Percentiles rank a stretch among this genome's conserved stretches.
phyloP scores from a whole-genome alignment of 1,140 invertebrate species.

The Oryctes rhinoceros region DNA sequence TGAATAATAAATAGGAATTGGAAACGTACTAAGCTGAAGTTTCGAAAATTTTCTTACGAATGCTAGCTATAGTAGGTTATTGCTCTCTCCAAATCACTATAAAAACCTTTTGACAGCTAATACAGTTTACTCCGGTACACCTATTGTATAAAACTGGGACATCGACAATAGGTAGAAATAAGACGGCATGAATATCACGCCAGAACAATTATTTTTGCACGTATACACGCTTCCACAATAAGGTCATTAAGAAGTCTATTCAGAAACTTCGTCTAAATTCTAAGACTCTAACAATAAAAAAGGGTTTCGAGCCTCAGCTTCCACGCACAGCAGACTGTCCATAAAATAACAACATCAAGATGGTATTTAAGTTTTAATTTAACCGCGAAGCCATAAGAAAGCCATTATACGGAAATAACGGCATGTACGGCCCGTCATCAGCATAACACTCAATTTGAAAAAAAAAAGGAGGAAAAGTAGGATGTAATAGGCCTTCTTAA shows the following conservation, averaged over 20 bases:
- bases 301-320: not conserved
- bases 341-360: conserved; percentile 22
- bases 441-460: conserved; percentile 31
- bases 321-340: not conserved
- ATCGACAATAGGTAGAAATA: not conserved
- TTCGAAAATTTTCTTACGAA: no score
- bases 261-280: not conserved
- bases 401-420: conserved; percentile 28
- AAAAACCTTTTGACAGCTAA: no score
- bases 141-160: no score
- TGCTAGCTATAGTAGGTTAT: no score
- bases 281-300: not conserved
- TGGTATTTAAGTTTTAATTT: conserved; percentile 27
- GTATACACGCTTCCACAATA: conserved; percentile 15
- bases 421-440: conserved; percentile 28
- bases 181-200: not conserved
- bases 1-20: not conserved
- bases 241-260: conserved; percentile 24
- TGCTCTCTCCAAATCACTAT: no score
- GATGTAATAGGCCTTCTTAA: conserved; percentile 27
- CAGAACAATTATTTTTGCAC: conserved; percentile 15
- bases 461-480: conserved; percentile 20
- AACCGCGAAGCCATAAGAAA: conserved; percentile 35
- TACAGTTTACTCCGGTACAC: no score
- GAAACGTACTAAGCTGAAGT: no score